These are phyloP conservation scores for Capricornis sumatraensis DNA, from an alignment of 2,113 vertebrate species.

Conservation along the genomic window DNA sequence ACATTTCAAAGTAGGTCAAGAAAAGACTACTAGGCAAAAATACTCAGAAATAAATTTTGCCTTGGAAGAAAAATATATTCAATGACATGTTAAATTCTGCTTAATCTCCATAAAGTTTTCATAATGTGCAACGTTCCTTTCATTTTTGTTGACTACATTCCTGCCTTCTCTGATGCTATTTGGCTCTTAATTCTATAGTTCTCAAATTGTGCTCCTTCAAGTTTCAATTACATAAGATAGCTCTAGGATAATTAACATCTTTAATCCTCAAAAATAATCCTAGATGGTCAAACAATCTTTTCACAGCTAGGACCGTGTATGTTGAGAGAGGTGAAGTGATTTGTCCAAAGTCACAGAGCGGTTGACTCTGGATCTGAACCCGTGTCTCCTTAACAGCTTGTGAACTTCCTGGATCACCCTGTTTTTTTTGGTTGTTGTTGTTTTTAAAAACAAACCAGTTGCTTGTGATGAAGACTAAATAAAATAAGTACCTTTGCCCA, in stretches of 20 bases:
- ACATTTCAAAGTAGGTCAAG: background rate
- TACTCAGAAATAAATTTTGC: background rate
- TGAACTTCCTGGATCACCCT: background rate
- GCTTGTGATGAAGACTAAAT: background rate
- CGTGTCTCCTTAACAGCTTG: background rate
- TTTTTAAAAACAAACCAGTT: background rate
- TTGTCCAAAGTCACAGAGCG: background rate
- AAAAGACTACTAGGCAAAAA: background rate
- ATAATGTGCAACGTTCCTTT: background rate
- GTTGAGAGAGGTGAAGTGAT: background rate
- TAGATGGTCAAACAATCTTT: background rate
- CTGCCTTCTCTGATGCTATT: background rate
- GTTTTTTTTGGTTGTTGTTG: background rate
- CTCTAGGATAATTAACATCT: background rate
- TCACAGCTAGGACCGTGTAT: background rate
- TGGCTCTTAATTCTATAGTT: background rate
- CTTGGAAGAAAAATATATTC: background rate
- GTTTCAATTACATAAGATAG: background rate
- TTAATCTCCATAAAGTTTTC: conserved; percentile 32
- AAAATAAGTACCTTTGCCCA: background rate
- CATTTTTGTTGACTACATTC: background rate
- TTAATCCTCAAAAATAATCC: conserved; percentile 11
- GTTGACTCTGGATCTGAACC: background rate
- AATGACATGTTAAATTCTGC: background rate
- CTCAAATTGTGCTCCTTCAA: background rate